Percentiles rank a stretch among this genome's conserved stretches.
These are phyloP conservation scores for Masnerella sp. DNA, from an alignment of 2,888 invertebrate genomes.

Conservation along the genomic window DNA sequence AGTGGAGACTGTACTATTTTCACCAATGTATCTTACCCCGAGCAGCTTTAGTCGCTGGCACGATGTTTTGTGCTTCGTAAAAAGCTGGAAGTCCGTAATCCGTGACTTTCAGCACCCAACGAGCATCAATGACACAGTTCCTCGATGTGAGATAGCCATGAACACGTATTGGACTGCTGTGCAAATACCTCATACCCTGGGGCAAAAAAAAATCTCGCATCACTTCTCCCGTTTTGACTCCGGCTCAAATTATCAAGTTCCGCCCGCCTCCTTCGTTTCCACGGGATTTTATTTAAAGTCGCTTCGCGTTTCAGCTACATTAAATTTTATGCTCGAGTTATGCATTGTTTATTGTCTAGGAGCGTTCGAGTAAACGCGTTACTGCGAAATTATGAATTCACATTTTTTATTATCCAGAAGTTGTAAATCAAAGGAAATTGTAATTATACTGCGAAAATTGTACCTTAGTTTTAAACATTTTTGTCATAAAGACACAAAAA, in stretches of 20 bases:
- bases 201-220: constrained; percentile 36
- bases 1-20: no score
- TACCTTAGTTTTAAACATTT: no score
- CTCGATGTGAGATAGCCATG: constrained; percentile 93
- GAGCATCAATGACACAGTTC: constrained; percentile 95
- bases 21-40: constrained; percentile 82
- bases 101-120: constrained; percentile 96
- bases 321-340: constrained; percentile 7
- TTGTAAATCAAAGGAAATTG: no score
- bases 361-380: not conserved
- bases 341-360: constrained; percentile 6
- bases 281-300: no score
- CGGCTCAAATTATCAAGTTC: constrained; percentile 31
- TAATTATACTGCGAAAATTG: not conserved
- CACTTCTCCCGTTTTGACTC: constrained; percentile 18
- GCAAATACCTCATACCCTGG: constrained; percentile 93
- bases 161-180: constrained; percentile 88
- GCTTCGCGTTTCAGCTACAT: not conserved
- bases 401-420: constrained; percentile 1
- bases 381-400: not conserved
- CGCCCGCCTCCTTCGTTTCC: no score
- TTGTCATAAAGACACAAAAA: no score
- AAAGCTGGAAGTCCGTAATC: constrained; percentile 92
- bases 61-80: constrained; percentile 85
- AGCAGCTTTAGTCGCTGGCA: constrained; percentile 82